A percentile compares a stretch with the other conserved stretches of the same genome.
These are phyloP conservation scores for Lycia hirtaria DNA, from an alignment of 2,888 invertebrate species.

Conservation along the genomic window DNA sequence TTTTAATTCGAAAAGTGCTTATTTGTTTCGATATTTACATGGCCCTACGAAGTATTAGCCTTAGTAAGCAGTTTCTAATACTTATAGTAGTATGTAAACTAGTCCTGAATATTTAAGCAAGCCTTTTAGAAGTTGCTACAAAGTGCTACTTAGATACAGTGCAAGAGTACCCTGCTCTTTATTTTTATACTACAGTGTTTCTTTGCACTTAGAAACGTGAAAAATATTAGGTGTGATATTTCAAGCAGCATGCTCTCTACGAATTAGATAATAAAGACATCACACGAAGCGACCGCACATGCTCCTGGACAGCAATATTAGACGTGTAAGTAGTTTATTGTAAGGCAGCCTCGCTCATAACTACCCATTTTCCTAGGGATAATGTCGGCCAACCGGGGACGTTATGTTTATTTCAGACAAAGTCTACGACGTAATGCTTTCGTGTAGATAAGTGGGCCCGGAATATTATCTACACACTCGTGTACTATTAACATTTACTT, in stretches of 20 bases:
- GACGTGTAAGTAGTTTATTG: slow-evolving; percentile 78
- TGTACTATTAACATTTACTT: slow-evolving; percentile 41
- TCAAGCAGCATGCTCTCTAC: slow-evolving; percentile 21
- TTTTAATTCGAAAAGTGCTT: not conserved
- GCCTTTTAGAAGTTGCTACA: slow-evolving; percentile 15
- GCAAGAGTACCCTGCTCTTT: slow-evolving; percentile 1
- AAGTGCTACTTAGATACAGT: slow-evolving; percentile 3
- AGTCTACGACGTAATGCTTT: slow-evolving; percentile 63
- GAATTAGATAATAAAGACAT: slow-evolving; percentile 43
- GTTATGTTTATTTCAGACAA: slow-evolving; percentile 75
- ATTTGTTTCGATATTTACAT: not conserved
- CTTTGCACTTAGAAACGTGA: slow-evolving; percentile 9
- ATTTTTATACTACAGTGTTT: slow-evolving; percentile 11
- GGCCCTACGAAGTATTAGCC: not conserved
- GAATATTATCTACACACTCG: slow-evolving; percentile 48
- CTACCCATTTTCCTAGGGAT: slow-evolving; percentile 79
- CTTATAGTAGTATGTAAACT: slow-evolving; percentile 4
- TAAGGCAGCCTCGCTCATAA: slow-evolving; percentile 74
- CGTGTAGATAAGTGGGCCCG: slow-evolving; percentile 54
- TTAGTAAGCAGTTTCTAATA: slow-evolving; percentile 2
- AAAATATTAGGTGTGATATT: slow-evolving; percentile 13
- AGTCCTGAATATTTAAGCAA: slow-evolving; percentile 20
- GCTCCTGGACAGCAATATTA: slow-evolving; percentile 66
- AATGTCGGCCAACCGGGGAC: slow-evolving; percentile 73
- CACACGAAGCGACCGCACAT: slow-evolving; percentile 50